phyloP scores from a whole-genome alignment of 2,888 invertebrate species.

The Agrypnus murinus region DNA sequence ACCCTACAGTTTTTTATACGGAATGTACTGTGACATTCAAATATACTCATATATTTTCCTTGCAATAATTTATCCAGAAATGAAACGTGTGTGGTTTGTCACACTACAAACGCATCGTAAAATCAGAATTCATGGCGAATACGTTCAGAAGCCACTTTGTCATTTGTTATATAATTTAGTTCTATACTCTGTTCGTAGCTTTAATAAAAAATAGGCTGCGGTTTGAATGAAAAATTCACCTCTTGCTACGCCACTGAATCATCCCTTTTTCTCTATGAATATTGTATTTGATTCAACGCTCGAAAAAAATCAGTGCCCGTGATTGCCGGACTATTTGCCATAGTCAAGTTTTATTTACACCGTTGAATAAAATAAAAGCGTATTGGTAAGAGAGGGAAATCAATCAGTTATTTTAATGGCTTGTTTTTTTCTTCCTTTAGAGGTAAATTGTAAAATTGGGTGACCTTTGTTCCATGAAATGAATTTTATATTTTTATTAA shows the following conservation, averaged over 20 bases:
- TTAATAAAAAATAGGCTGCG: slow-evolving; percentile 32
- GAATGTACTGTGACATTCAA: slow-evolving; percentile 18
- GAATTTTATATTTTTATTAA: too few species aligned
- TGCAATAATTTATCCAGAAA: slow-evolving; percentile 38
- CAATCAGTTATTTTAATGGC: too few species aligned
- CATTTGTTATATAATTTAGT: slow-evolving; percentile 44
- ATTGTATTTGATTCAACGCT: slow-evolving; percentile 31
- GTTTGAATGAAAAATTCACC: slow-evolving; percentile 24
- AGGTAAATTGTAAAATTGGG: too few species aligned
- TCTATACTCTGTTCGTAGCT: slow-evolving; percentile 20
- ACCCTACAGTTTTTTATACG: neutral
- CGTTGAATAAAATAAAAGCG: neutral
- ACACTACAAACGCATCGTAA: slow-evolving; percentile 39
- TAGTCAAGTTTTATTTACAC: neutral
- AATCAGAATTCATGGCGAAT: slow-evolving; percentile 44
- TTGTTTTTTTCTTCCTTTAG: too few species aligned
- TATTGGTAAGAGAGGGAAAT: too few species aligned
- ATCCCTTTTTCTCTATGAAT: slow-evolving; percentile 26
- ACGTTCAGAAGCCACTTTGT: slow-evolving; percentile 38
- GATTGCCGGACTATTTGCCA: slow-evolving; percentile 3
- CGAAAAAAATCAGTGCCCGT: slow-evolving; percentile 11
- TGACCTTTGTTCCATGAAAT: too few species aligned
- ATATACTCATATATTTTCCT: slow-evolving; percentile 19
- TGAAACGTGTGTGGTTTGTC: slow-evolving; percentile 34
- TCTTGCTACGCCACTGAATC: slow-evolving; percentile 21